Percentiles rank a stretch among this genome's conserved stretches.
phyloP scores from a whole-genome alignment of 1,140 invertebrate genomes.

The Schmidtea mediterranea region DNA sequence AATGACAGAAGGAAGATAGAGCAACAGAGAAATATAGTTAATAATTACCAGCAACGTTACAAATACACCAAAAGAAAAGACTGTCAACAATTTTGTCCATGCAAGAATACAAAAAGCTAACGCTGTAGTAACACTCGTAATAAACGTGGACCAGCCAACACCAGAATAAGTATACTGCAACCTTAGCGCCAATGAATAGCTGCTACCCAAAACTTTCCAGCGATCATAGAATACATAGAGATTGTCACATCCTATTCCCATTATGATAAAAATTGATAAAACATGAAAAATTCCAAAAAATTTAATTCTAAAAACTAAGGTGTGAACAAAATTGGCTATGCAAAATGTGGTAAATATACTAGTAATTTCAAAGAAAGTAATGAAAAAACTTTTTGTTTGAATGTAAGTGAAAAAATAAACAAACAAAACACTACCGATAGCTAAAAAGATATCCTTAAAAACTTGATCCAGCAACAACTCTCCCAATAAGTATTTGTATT shows the following conservation, averaged over 20 bases:
- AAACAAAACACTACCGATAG: slow-evolving; percentile 12
- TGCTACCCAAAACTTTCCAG: slow-evolving; percentile 9
- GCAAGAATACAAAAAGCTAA: slow-evolving; percentile 15
- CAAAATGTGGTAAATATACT: too few species aligned
- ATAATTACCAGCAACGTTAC: slow-evolving; percentile 14
- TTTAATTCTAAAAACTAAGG: slow-evolving; percentile 12
- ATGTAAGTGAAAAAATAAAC: slow-evolving; percentile 13
- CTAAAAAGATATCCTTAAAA: slow-evolving; percentile 11
- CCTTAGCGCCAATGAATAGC: too few species aligned
- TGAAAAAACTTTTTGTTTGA: slow-evolving; percentile 12
- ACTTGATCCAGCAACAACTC: slow-evolving; percentile 8
- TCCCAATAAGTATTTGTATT: too few species aligned
- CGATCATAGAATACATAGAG: slow-evolving; percentile 18
- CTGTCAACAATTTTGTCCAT: slow-evolving; percentile 13
- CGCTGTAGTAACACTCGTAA: slow-evolving; percentile 5
- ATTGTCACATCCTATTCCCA: slow-evolving; percentile 18
- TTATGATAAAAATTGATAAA: slow-evolving; percentile 16
- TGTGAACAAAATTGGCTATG: too few species aligned
- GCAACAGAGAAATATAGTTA: slow-evolving; percentile 17
- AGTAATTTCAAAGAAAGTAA: slow-evolving; percentile 6
- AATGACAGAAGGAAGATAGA: slow-evolving; percentile 18
- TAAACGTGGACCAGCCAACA: too few species aligned
- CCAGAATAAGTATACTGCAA: too few species aligned
- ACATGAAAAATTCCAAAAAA: slow-evolving; percentile 19
- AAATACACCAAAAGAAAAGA: slow-evolving; percentile 17